phyloP scores from a whole-genome alignment of 2,113 vertebrate genomes.

The Thamnophis sirtalis region DNA sequence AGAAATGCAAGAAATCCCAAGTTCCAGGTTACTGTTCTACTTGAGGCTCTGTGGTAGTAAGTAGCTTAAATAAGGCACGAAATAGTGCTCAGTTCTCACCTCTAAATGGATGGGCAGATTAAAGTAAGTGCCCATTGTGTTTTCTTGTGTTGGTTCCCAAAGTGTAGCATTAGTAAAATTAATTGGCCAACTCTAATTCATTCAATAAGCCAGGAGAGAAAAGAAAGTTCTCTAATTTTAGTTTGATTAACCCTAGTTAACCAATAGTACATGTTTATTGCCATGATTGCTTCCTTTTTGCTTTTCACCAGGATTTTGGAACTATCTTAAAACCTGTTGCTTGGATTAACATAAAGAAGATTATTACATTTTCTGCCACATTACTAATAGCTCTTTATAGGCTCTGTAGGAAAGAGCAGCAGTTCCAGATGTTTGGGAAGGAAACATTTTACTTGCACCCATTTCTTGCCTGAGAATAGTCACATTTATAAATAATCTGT shows the following conservation, averaged over 20 bases:
- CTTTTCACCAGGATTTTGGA: neutral
- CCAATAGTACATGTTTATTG: neutral
- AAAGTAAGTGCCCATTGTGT: neutral
- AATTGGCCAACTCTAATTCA: neutral
- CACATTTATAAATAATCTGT: neutral
- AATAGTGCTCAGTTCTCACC: neutral
- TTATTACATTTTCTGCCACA: neutral
- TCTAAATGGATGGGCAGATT: neutral
- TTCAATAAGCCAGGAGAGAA: neutral
- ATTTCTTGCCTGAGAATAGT: neutral
- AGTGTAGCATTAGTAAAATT: neutral
- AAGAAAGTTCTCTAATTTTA: neutral
- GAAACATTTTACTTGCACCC: neutral
- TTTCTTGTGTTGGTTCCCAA: neutral
- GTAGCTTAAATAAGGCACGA: neutral
- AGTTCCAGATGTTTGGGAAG: neutral
- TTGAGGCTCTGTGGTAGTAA: neutral
- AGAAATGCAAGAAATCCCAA: neutral
- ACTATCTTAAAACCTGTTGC: neutral
- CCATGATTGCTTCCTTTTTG: neutral
- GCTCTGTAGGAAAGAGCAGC: neutral
- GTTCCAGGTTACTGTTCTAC: neutral
- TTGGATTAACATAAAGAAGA: neutral
- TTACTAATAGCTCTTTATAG: neutral
- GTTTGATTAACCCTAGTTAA: neutral